phyloP scores from a whole-genome alignment of 1,140 invertebrate species.

The Thalassaphorura encarpata region DNA sequence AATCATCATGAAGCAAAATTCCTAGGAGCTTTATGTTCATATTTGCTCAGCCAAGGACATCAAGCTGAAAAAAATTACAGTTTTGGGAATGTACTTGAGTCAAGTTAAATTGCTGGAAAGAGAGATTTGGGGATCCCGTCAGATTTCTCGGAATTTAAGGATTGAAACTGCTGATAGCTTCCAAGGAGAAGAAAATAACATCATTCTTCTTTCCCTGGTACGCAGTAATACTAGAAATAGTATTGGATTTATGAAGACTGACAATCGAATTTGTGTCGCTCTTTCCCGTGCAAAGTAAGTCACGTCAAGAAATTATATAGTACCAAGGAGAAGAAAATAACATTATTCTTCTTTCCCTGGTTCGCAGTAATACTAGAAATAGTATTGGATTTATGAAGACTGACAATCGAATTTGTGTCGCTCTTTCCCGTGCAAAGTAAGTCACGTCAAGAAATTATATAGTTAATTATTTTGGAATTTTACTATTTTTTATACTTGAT shows the following conservation, averaged over 20 bases:
- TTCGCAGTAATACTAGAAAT: slow-evolving; percentile 57
- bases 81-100: slow-evolving; percentile 54
- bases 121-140: background rate
- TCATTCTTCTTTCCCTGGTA: slow-evolving; percentile 72
- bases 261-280: slow-evolving; percentile 73
- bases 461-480: background rate
- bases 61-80: slow-evolving; percentile 49
- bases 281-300: slow-evolving; percentile 68
- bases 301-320: slow-evolving; percentile 37
- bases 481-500: background rate
- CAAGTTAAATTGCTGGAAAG: slow-evolving; percentile 34
- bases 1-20: slow-evolving; percentile 51
- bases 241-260: slow-evolving; percentile 63
- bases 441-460: slow-evolving; percentile 44
- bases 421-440: slow-evolving; percentile 65
- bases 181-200: slow-evolving; percentile 76
- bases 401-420: slow-evolving; percentile 71
- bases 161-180: slow-evolving; percentile 68
- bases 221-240: slow-evolving; percentile 55
- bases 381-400: slow-evolving; percentile 65
- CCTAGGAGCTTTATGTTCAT: slow-evolving; percentile 45
- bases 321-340: slow-evolving; percentile 72
- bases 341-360: slow-evolving; percentile 71
- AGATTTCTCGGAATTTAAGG: slow-evolving; percentile 25
- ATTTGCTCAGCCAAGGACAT: slow-evolving; percentile 52